These are phyloP conservation scores for Phrynosoma blainvillii DNA, from an alignment of 2,113 vertebrate genomes.

Conservation along the genomic window DNA sequence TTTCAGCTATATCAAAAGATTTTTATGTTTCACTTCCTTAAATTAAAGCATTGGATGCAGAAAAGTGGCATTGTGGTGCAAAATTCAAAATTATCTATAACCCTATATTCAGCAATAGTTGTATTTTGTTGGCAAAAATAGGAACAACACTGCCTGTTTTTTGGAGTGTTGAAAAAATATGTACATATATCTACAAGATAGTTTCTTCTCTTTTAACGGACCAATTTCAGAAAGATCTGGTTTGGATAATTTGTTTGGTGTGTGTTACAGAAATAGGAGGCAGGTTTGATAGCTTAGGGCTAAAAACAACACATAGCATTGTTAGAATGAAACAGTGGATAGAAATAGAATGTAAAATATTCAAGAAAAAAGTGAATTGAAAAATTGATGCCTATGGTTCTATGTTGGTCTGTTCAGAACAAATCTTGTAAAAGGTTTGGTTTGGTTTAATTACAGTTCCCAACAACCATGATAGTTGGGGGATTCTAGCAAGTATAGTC, in stretches of 20 bases:
- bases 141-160: neutral
- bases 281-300: neutral
- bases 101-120: neutral
- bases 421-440: no score
- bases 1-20: neutral
- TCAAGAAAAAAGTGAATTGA: neutral
- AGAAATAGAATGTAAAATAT: neutral
- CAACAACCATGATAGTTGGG: no score
- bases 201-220: neutral
- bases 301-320: slow-evolving; percentile 9
- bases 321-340: neutral
- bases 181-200: neutral
- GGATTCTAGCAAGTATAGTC: no score
- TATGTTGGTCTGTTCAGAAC: no score
- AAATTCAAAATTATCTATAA: neutral
- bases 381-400: neutral
- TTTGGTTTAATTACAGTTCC: no score
- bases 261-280: no score
- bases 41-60: neutral
- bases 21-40: neutral
- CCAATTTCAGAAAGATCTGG: neutral
- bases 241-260: neutral
- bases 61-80: neutral
- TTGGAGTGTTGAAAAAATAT: neutral
- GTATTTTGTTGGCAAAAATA: neutral